These are phyloP conservation scores for Prionace glauca DNA, from an alignment of 2,797 vertebrate genomes.

Conservation along the genomic window DNA sequence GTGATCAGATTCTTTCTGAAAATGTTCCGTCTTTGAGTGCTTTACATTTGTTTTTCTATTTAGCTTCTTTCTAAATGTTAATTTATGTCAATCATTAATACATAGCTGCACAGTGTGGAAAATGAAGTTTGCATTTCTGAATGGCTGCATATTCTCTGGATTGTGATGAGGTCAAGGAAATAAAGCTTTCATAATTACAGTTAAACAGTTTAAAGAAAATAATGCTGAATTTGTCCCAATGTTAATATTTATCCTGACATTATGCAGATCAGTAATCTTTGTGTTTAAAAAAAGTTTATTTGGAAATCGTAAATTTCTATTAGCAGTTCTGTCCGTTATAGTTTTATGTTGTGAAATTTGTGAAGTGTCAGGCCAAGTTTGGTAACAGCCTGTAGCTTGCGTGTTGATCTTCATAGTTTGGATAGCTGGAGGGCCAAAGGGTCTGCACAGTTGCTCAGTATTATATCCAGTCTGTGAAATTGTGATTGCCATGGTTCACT, in stretches of 20 bases:
- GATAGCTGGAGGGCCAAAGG: not conserved
- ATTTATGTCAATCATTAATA: not conserved
- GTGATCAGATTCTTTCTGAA: not conserved
- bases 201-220: not conserved
- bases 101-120: not conserved
- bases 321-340: not conserved
- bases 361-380: not conserved
- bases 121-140: not conserved
- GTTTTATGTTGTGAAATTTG: not conserved
- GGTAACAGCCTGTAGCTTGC: not conserved
- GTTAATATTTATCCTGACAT: not conserved
- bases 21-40: not conserved
- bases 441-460: slow-evolving; percentile 8
- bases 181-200: not conserved
- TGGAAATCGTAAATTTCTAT: not conserved
- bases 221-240: not conserved
- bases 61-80: not conserved
- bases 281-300: not conserved
- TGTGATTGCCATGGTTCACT: slow-evolving; percentile 36
- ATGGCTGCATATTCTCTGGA: not conserved
- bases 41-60: not conserved
- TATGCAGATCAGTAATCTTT: not conserved
- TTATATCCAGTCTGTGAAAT: slow-evolving; percentile 35
- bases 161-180: not conserved
- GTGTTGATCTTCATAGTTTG: not conserved